These are phyloP conservation scores for Gastracanthus pulcherrimus DNA, from an alignment of 2,888 invertebrate species.

Conservation along the genomic window DNA sequence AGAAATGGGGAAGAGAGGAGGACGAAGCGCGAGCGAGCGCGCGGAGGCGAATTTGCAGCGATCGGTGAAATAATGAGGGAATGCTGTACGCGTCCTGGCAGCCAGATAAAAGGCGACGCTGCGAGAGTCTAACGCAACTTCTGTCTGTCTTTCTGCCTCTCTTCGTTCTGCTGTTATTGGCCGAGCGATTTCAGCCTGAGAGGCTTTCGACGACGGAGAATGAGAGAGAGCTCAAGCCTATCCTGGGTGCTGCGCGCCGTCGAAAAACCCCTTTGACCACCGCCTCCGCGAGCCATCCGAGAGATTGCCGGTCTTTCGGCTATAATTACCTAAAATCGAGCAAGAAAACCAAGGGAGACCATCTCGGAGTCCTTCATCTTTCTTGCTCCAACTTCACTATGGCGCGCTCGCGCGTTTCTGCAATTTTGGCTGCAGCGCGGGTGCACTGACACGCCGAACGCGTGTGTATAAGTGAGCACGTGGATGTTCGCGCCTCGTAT, in stretches of 20 bases:
- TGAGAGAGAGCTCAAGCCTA: too few species aligned
- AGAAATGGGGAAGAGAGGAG: too few species aligned
- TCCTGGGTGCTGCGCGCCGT: background rate
- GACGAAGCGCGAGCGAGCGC: background rate
- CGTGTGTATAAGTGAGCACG: too few species aligned
- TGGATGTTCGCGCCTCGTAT: too few species aligned
- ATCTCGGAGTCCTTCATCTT: too few species aligned
- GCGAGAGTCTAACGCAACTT: background rate
- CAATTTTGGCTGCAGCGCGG: too few species aligned
- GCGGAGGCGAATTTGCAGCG: constrained; percentile 36
- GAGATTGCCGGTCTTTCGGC: constrained; percentile 66
- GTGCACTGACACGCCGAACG: too few species aligned
- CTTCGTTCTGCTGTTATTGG: constrained; percentile 66
- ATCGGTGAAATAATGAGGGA: constrained; percentile 54
- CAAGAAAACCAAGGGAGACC: constrained; percentile 65
- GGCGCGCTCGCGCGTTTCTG: background rate
- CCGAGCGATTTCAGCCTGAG: constrained; percentile 62
- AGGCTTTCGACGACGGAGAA: too few species aligned
- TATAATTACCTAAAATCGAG: constrained; percentile 71
- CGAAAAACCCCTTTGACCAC: constrained; percentile 32
- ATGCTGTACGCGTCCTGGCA: constrained; percentile 23
- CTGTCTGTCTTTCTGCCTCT: background rate
- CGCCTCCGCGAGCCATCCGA: constrained; percentile 51
- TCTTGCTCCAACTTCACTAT: too few species aligned
- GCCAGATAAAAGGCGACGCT: constrained; percentile 11